Evolutionary conservation across 2,888 invertebrate genomes (phyloP).

Genomic region (Seira musarum): DNA sequence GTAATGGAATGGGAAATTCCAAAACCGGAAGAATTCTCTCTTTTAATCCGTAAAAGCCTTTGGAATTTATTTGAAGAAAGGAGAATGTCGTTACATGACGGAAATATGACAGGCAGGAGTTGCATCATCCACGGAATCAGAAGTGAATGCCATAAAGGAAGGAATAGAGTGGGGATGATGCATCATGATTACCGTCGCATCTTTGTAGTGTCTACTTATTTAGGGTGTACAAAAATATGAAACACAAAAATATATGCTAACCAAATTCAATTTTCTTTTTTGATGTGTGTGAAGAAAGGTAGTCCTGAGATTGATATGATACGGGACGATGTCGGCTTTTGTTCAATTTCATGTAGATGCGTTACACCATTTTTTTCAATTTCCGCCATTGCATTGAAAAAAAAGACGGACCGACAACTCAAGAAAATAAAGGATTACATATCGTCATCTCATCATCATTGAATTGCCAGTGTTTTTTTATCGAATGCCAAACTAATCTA

Average conservation of each 20-base stretch:
- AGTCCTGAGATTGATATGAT: background rate
- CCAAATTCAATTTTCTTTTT: background rate
- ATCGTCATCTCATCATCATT: background rate
- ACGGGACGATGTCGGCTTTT: background rate
- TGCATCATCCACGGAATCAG: background rate
- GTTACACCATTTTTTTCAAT: too few relatives aligned
- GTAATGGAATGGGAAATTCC: conserved; percentile 1
- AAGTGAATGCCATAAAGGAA: background rate
- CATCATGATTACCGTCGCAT: background rate
- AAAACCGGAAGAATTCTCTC: background rate
- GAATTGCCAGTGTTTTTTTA: background rate
- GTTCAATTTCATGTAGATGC: background rate
- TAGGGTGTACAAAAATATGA: background rate
- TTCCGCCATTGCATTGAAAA: background rate
- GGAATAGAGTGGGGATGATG: background rate
- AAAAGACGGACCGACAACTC: background rate
- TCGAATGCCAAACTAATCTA: background rate
- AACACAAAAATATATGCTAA: background rate
- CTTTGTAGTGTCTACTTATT: background rate
- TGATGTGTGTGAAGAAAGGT: background rate
- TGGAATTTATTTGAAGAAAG: background rate
- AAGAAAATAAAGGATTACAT: background rate
- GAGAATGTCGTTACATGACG: background rate
- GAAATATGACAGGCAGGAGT: background rate
- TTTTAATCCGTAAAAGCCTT: background rate